These are phyloP conservation scores for Cydia amplana DNA, from an alignment of 1,140 invertebrate genomes.

Conservation along the genomic window DNA sequence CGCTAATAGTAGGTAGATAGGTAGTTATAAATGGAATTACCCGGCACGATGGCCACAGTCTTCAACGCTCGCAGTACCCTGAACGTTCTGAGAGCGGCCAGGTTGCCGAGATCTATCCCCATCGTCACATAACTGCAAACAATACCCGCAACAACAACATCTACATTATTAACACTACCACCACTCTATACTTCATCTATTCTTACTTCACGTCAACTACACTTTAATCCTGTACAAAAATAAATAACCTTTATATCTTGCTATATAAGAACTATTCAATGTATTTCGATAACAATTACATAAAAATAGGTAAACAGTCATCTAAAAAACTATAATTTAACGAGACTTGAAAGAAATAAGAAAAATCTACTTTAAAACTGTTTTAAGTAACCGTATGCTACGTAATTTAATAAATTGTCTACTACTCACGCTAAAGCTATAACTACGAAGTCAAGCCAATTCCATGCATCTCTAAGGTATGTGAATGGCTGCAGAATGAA, in stretches of 20 bases:
- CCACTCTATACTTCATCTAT: conserved; percentile 41
- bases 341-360: conserved; percentile 56
- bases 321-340: conserved; percentile 49
- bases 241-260: conserved; percentile 6
- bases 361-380: conserved; percentile 64
- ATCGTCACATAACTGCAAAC: conserved; percentile 97
- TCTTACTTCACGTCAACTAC: conserved; percentile 37
- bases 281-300: conserved; percentile 33
- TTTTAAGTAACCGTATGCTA: conserved; percentile 61
- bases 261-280: conserved; percentile 36
- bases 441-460: conserved; percentile 99
- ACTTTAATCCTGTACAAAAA: conserved; percentile 37
- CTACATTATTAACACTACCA: conserved; percentile 72
- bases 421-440: conserved; percentile 99
- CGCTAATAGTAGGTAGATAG: conserved; percentile 37
- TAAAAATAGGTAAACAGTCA: conserved; percentile 11
- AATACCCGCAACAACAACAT: conserved; percentile 71
- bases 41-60: conserved; percentile 99
- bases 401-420: conserved; percentile 70
- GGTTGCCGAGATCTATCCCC: conserved; percentile 98
- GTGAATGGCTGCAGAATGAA: conserved; percentile 99
- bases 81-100: conserved; percentile 98
- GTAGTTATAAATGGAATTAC: conserved; percentile 82
- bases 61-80: conserved; percentile 99
- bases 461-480: conserved; percentile 99